phyloP scores from a whole-genome alignment of 2,113 vertebrate species.

The Perca fluviatilis region DNA sequence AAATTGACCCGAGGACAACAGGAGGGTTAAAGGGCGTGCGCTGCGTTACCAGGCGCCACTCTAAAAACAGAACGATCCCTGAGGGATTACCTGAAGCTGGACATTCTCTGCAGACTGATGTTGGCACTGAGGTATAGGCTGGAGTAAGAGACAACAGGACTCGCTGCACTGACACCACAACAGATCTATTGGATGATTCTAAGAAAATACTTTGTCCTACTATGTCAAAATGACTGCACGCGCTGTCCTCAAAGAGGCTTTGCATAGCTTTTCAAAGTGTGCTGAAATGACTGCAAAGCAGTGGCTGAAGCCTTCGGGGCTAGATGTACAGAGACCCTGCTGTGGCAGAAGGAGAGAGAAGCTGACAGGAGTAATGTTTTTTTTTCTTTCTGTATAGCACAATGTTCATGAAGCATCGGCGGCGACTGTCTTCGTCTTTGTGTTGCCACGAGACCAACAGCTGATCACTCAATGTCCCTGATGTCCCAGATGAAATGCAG shows the following conservation, averaged over 20 bases:
- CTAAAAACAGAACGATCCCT: neutral
- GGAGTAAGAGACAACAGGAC: neutral
- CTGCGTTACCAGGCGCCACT: too few species aligned
- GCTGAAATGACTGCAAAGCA: neutral
- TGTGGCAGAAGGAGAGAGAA: neutral
- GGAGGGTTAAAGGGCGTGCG: too few species aligned
- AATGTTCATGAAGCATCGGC: neutral
- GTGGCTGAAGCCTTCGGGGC: neutral
- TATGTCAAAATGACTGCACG: neutral
- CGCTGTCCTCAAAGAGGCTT: neutral
- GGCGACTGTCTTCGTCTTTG: neutral
- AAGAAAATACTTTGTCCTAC: neutral
- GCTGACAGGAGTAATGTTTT: neutral
- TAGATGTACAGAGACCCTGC: neutral
- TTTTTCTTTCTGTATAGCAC: neutral
- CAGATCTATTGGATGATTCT: neutral
- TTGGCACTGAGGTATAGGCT: neutral
- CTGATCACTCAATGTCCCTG: conserved; percentile 25
- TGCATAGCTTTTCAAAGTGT: neutral
- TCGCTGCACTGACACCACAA: neutral
- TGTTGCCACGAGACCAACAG: neutral
- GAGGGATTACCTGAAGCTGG: neutral
- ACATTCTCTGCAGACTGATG: neutral
- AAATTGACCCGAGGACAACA: too few species aligned
- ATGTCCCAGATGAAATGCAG: conserved; percentile 74